Evolutionary conservation across 1,140 invertebrate species (phyloP).

Genomic region (Akabosia matsudoensis): DNA sequence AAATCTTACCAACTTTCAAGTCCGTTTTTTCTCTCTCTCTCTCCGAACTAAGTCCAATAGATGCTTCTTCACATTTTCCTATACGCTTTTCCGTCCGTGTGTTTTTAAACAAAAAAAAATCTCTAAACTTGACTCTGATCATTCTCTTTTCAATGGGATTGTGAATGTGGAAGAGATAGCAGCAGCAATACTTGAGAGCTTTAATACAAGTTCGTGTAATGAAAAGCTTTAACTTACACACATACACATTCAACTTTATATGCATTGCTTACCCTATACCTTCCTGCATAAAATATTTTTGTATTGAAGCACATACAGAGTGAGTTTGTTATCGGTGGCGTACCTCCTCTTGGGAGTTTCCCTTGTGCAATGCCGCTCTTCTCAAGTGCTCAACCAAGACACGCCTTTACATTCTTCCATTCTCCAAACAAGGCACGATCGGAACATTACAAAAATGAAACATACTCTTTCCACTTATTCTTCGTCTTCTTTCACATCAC

Average conservation of each 20-base stretch:
- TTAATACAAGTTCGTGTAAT: no score
- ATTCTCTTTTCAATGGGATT: conserved; percentile 9
- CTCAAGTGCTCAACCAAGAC: background rate
- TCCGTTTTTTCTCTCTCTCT: background rate
- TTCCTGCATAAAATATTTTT: no score
- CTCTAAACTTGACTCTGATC: background rate
- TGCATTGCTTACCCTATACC: background rate
- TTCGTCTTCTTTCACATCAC: background rate
- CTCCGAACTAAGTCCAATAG: background rate
- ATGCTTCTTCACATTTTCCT: background rate
- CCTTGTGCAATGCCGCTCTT: background rate
- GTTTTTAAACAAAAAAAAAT: background rate
- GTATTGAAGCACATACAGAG: background rate
- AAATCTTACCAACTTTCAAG: background rate
- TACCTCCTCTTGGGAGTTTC: conserved; percentile 14
- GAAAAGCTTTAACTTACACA: background rate
- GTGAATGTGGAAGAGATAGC: conserved; percentile 16
- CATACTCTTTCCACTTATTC: background rate
- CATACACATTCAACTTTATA: background rate
- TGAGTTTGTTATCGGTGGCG: background rate
- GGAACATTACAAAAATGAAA: background rate
- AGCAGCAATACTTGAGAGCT: background rate
- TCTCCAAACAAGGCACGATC: background rate
- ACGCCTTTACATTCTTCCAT: background rate
- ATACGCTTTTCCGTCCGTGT: background rate